Conservation (phyloP, 2,888 invertebrate species). For the Pristionchus fissidentatus region DNA sequence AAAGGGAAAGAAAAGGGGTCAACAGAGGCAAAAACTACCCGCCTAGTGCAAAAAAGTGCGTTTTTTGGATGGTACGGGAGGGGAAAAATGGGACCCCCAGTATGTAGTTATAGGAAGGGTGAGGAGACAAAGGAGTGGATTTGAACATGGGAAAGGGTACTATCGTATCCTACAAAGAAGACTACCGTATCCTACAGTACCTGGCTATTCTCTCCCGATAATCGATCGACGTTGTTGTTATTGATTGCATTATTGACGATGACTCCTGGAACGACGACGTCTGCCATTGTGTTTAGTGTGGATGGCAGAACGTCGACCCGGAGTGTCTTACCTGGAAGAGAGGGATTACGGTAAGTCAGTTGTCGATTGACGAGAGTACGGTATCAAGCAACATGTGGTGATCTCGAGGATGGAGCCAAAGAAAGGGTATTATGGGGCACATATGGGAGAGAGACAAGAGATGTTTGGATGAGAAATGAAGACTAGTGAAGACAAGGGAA, state of each 20-base stretch:
- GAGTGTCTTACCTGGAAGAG: constrained; percentile 6
- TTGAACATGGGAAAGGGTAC: constrained; percentile 35
- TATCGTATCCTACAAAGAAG: neutral
- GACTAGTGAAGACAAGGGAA: too few relatives aligned
- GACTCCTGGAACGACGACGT: constrained; percentile 34
- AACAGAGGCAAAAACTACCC: constrained; percentile 33
- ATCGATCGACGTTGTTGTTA: constrained; percentile 10
- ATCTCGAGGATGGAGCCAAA: neutral
- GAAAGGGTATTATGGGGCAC: neutral
- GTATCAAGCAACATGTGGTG: neutral
- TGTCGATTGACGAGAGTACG: neutral
- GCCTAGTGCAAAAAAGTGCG: neutral
- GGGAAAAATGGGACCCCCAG: constrained; percentile 30
- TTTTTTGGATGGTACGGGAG: constrained; percentile 28
- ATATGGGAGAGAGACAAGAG: constrained; percentile 6
- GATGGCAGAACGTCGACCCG: constrained; percentile 11
- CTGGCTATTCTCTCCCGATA: neutral
- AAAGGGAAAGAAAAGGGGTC: constrained; percentile 8
- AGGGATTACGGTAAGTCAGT: neutral
- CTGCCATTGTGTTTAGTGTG: constrained; percentile 35
- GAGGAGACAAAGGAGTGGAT: neutral
- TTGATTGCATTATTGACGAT: constrained; percentile 27
- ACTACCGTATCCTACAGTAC: neutral
- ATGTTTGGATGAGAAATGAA: neutral
- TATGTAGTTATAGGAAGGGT: neutral